Evolutionary conservation across 2,113 vertebrate genomes (phyloP), one percentile per base, ranked within the genome.

Genomic region (Chaetodon auriga): DNA sequence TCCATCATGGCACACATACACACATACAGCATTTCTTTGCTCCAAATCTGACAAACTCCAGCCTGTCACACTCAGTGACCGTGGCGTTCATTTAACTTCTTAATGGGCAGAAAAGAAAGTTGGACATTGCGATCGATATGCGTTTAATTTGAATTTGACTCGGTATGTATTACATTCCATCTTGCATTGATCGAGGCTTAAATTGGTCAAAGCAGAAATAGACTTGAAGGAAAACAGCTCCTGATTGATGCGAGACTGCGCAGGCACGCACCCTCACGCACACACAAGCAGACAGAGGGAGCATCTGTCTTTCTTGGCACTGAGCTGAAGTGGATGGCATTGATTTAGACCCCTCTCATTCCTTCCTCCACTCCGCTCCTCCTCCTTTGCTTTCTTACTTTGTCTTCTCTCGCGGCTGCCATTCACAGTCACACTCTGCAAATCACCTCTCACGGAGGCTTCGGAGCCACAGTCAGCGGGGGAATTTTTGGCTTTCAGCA

Each of bases 301-400:
- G 91, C 92, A 91, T 93, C 92, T 91, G 88, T 92, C 89, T 94
- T 86, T 86, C 85, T 78, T 90, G 89, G 91, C 91, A 87, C 77
- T 21, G 68, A 84, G 79, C 75, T 89, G 85, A 77, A 85, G 86
- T 90, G 82, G 90, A 92, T 88, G 81, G 80, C 91, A 86, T 92
- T 87, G 88, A 92, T 93, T 91, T 92, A 90, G 84, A 82, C 84
- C 84, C 80, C 75, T 82, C 85, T 88, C 88, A 54, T 78, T 88
- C 83, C 91, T 87, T 89, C 81, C 85, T 83, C 75, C 73, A 19
- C 78, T 77, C 70, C 30, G 41, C 82, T 69, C 62, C 75, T 85
- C 78, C 86, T 87, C 83, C 23, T 58, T 75, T 55, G 55, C 86
- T 83, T 83, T 78, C 81, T 82, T 68, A 77, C 75, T 88, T 78